phyloP scores from a whole-genome alignment of 35 echinoderm and acorn worm species.

The Amphiura filiformis region DNA sequence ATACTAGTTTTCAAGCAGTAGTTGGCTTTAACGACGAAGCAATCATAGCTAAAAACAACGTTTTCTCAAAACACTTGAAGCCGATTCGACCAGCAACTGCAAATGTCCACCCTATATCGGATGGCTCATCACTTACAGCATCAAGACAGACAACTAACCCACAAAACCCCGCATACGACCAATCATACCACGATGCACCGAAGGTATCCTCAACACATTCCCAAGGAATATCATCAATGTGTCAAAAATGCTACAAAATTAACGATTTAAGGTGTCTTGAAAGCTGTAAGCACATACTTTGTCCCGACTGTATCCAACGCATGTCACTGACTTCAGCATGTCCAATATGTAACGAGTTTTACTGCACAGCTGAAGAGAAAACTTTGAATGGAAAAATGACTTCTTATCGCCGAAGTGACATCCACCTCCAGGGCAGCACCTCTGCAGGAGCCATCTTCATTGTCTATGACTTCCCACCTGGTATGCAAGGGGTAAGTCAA shows the following conservation, averaged over 20 bases:
- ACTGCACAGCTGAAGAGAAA: neutral
- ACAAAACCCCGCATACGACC: no score
- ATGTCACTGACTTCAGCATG: neutral
- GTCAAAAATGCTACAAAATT: no score
- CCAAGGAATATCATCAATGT: no score
- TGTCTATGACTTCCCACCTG: neutral
- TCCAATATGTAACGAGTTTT: neutral
- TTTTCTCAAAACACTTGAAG: neutral
- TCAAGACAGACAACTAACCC: no score
- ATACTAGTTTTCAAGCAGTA: neutral
- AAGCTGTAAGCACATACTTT: neutral
- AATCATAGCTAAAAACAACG: neutral
- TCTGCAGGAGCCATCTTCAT: neutral
- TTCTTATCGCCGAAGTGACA: neutral
- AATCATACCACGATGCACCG: no score
- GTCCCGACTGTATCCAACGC: neutral
- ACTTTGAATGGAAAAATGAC: neutral
- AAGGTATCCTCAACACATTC: no score
- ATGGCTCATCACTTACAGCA: no score
- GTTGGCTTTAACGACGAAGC: neutral
- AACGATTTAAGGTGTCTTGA: neutral
- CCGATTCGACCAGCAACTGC: neutral
- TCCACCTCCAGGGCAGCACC: neutral
- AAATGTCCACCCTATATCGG: no score
- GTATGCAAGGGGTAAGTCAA: neutral